phyloP scores from a whole-genome alignment of 1,140 invertebrate genomes.

The Globodera rostochiensis region DNA sequence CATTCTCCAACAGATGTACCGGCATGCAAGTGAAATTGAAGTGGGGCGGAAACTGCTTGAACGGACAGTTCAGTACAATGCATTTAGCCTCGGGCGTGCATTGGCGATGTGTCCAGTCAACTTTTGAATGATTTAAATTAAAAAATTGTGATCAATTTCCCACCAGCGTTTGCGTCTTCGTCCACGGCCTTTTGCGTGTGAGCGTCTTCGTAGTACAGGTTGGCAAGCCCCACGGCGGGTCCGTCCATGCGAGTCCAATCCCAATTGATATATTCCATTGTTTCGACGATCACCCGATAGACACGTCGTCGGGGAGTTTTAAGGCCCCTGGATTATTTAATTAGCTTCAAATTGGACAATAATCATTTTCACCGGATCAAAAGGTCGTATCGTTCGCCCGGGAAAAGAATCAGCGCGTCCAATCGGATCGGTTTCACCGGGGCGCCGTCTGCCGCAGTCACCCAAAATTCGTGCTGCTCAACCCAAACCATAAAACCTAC shows the following conservation, averaged over 20 bases:
- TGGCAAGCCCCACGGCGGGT: slow-evolving; percentile 51
- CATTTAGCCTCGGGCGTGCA: slow-evolving; percentile 50
- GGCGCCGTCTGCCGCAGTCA: slow-evolving; percentile 60
- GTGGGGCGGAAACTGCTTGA: slow-evolving; percentile 44
- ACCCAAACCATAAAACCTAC: slow-evolving; percentile 52
- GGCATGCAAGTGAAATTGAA: slow-evolving; percentile 50
- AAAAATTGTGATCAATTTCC: neutral
- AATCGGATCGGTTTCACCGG: slow-evolving; percentile 54
- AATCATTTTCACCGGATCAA: slow-evolving; percentile 33
- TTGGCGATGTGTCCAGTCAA: slow-evolving; percentile 53
- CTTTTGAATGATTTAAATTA: slow-evolving; percentile 38
- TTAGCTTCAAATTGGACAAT: neutral
- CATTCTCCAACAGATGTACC: slow-evolving; percentile 51
- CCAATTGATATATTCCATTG: slow-evolving; percentile 58
- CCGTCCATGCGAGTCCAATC: slow-evolving; percentile 46
- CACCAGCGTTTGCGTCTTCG: neutral
- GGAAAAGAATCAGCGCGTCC: slow-evolving; percentile 57
- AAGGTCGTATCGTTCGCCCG: slow-evolving; percentile 62
- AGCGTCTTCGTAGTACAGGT: slow-evolving; percentile 54
- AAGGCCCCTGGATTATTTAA: slow-evolving; percentile 38
- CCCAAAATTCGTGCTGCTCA: slow-evolving; percentile 56
- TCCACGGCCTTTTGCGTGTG: slow-evolving; percentile 32
- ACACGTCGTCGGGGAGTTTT: slow-evolving; percentile 42
- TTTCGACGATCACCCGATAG: slow-evolving; percentile 59
- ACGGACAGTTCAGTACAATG: slow-evolving; percentile 59